Evolutionary conservation across 2,113 vertebrate genomes (phyloP), one percentile per base, ranked within the genome.

Genomic region (Pteruthius melanotis): DNA sequence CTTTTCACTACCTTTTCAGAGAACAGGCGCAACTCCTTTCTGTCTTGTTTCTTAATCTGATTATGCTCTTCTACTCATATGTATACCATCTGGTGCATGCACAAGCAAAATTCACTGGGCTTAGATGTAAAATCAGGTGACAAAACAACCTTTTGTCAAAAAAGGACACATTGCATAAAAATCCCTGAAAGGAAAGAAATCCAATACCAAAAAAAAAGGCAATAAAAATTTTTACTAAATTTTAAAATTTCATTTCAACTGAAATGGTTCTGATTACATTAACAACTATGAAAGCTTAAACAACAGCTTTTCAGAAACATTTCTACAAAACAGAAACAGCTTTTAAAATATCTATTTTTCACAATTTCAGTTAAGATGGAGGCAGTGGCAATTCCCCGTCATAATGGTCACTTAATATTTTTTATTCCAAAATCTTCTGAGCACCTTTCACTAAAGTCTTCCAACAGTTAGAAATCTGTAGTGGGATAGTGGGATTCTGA

Each of bases 21-120:
- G 77, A 94, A 75, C 78, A 95, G 71, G 78, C 57, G 63, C 68
- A 83, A 83, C 77, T 94, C 40, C 74, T 87, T 77, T 93, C 93
- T 93, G 83, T 52, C 78, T 94, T 88, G 21, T 90, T 90, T 95
- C 90, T 94, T 96, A 95, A 96, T 94, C 80, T 95, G 91, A 96
- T 94, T 93, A 96, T 85, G 54, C 75, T 95, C 69, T 87, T 94
- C 65, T 83, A 89, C 91, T 97, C 92, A 60, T 93, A 95, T 72
- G 75, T 91, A 91, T 74, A 89, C 91, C 96, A 95, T 93, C 93
- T 97, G 95, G 87, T 87, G 42, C 69, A 91, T 8, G 16, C 82
- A 95, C 84, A 83, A 86, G 87, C 66, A 97, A 96, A 95, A 96
- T 91, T 95, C 68, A 72, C 72, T 93, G 72, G 87, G 86, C 69